Base-by-base conservation (phyloP, 2,113 vertebrate genomes). In the Neolamprologus toae region DNA sequence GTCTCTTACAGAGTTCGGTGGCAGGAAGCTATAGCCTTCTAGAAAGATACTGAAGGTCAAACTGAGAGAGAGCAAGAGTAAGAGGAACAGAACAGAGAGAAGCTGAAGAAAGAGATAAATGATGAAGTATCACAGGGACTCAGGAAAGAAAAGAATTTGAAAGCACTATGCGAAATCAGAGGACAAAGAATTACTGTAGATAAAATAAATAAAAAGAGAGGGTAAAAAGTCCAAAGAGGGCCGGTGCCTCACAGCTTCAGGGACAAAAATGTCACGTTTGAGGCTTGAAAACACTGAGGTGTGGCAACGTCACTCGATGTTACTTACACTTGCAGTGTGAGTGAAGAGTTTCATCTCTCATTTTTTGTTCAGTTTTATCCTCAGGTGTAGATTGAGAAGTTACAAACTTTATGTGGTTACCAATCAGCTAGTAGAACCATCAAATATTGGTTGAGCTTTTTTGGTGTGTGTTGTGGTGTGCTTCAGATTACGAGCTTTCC, bases 31-130 rank as follows among this genome's bases (percentile, higher is more conserved):
- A 61, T 9, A 73, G 81, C 57, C 55, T 88, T 92, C 78, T 63
- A 68, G 84, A 68, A 86, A 55, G 45, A 84, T 76, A 79, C 14
- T 88, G 76, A 88, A 90, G 91, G 93, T 90, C 89, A 93, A 87
- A 87, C 40, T 19, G 82, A 89, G 92, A 84, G 80, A 45, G 63
- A 51, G 63, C 12, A 55, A 83, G 37, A 76, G 73, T 31, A 19
- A 78, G 73, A 78, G 42, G 26, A 26, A 26, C 47, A n/a, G 9
- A 61, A 55, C 4, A 51, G 17, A 82, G 66, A 55, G 31, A 28
- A 21, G 21, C 66, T 11, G 55, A 88, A 59, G 28, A 68, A 66
- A 66, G 57, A 84, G 87, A 85, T 61, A 71, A 76, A 87, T 80
- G 83, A 79, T 61, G 73, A 71, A 42, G 81, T 63, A 86, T 89